Evolutionary conservation across 2,113 vertebrate species (phyloP).

Genomic region (Eublepharis macularius): DNA sequence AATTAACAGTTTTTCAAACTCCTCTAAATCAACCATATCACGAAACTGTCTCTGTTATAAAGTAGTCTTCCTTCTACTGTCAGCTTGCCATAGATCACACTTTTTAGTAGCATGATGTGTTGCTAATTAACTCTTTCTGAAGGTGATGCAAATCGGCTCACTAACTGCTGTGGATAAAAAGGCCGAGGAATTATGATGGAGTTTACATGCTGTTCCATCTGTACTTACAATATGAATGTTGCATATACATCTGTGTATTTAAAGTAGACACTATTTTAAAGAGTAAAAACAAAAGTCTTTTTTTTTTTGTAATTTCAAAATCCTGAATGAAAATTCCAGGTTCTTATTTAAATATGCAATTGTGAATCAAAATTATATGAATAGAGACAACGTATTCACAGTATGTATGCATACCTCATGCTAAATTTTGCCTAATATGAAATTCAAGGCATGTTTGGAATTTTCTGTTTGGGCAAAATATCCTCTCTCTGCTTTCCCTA

Average conservation of each 20-base stretch:
- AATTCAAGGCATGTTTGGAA: too few species aligned
- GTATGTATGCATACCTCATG: too few species aligned
- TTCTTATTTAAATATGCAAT: too few species aligned
- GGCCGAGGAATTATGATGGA: background rate
- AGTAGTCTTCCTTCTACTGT: background rate
- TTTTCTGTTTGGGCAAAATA: background rate
- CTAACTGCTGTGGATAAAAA: background rate
- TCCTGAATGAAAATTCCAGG: too few species aligned
- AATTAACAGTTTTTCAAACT: conserved; percentile 20
- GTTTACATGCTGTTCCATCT: background rate
- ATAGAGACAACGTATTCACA: too few species aligned
- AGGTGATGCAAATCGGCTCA: background rate
- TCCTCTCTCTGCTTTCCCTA: too few species aligned
- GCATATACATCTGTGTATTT: background rate
- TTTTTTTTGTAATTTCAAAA: too few species aligned
- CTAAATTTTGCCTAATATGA: background rate
- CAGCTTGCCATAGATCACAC: background rate
- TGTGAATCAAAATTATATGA: too few species aligned
- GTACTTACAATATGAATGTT: background rate
- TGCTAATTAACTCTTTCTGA: conserved; percentile 14
- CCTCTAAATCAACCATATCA: background rate
- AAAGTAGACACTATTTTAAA: background rate
- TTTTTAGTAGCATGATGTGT: background rate
- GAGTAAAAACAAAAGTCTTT: background rate
- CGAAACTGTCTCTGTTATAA: background rate